Base-by-base conservation (phyloP, 1,140 invertebrate genomes). In the Sinella curviseta region DNA sequence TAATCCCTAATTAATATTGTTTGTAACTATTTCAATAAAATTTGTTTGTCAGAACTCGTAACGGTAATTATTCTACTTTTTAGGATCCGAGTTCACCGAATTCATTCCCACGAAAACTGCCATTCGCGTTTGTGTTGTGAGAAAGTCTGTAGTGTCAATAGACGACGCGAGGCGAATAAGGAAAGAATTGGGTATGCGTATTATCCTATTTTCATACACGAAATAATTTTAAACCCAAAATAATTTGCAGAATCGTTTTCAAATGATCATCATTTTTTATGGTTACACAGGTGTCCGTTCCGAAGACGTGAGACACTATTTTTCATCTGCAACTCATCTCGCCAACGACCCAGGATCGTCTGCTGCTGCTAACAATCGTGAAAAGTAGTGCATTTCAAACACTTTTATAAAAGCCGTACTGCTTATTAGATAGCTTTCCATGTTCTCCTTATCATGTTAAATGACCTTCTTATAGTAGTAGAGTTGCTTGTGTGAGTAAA, bases 111-210 rank as follows among this genome's bases (percentile, higher is more conserved):
- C 82, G 1, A 80, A 80, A 55, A 26, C 76, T 3, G 77, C 76
- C 17, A 81, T 83, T 24, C 75, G 77, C 26, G 77, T 73, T 1
- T 78, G 76, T 33, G 79, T 80, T 12, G 26, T 78, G 30, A 65
- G 48, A 65, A 80, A 78, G 65, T 82, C 80, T 1, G 17, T 17
- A 12, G 75, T 70, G 20, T 48, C 24, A 48, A 35, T 60, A 0
- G 78, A 80, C 14, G 82, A 83, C 31, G 55, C 55, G 12, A 83
- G 80, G 67, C 39, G 74, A 28, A 31, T 83, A 20, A n/a, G 73
- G 35, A 81, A 78, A 65, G 76, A 81, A 70, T 55, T 83, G 30
- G 82, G 82, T 30, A n/a, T 55, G n/a, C 16, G 35, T 54, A n/a
- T 67, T 8, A 30, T 67, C 8, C 60, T 67, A 8, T 8, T 14